These are phyloP conservation scores for Parnassius smintheus DNA, from an alignment of 2,888 invertebrate species.

Conservation along the genomic window DNA sequence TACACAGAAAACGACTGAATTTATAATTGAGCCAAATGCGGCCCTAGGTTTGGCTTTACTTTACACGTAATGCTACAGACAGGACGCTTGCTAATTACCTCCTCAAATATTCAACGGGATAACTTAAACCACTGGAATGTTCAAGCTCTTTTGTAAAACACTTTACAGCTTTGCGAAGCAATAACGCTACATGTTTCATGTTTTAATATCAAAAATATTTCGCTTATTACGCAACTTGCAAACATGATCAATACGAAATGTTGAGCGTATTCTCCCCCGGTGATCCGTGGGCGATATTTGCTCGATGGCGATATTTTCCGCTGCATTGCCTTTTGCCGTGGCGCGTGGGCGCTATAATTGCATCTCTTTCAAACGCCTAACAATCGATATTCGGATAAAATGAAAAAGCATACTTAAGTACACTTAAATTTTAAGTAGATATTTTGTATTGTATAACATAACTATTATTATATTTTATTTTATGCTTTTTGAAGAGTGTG, in stretches of 20 bases:
- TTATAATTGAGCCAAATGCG: constrained; percentile 10
- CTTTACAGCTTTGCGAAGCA: background rate
- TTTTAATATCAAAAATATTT: too few relatives aligned
- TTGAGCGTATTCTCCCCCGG: background rate
- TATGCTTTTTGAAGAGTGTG: background rate
- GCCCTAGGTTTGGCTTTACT: constrained; percentile 16
- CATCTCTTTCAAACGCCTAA: constrained; percentile 4
- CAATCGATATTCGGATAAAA: constrained; percentile 11
- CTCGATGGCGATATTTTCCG: background rate
- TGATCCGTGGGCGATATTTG: background rate
- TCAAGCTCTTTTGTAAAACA: constrained; percentile 1
- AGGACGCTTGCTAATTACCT: constrained; percentile 21
- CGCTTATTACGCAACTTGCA: too few relatives aligned
- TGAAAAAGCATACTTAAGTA: background rate
- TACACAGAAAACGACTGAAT: background rate
- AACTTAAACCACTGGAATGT: constrained; percentile 3
- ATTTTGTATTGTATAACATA: background rate
- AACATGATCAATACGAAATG: too few relatives aligned
- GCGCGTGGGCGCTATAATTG: constrained; percentile 3
- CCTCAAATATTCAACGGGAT: constrained; percentile 18
- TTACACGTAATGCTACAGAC: constrained; percentile 9
- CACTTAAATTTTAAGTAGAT: background rate
- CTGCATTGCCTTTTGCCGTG: background rate
- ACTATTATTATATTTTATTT: background rate
- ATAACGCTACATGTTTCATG: background rate